Percentiles rank a stretch among this genome's conserved stretches.
Evolutionary conservation across 2,797 vertebrate species (phyloP).

Genomic region (Pyrocephalus nanus): DNA sequence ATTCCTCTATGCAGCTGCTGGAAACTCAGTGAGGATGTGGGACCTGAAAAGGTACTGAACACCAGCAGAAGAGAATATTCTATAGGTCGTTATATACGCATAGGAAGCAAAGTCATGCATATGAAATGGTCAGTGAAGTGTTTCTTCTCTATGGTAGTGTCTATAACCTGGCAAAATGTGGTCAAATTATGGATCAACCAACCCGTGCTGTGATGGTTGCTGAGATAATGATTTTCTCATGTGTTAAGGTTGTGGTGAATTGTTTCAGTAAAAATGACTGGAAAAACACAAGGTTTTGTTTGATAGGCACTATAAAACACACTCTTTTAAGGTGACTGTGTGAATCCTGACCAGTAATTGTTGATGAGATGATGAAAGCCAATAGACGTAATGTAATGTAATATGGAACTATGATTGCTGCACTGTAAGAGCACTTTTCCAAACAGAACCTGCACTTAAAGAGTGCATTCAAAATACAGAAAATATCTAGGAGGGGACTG

Average conservation of each 20-base stretch:
- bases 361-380: not conserved
- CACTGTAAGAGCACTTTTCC: not conserved
- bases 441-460: not conserved
- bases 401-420: not conserved
- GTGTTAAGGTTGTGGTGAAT: not conserved
- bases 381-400: not conserved
- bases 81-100: not conserved
- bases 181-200: not conserved
- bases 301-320: not conserved
- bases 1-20: slow-evolving; percentile 93
- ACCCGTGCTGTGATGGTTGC: not conserved
- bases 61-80: not conserved
- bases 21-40: slow-evolving; percentile 97
- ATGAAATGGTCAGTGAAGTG: not conserved
- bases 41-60: slow-evolving; percentile 90
- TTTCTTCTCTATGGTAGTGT: not conserved
- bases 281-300: not conserved
- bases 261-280: not conserved
- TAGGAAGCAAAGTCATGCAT: not conserved
- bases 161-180: not conserved
- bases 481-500: not conserved
- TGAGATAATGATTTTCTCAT: not conserved
- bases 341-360: not conserved
- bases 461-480: not conserved
- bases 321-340: not conserved